Percentiles rank a stretch among this genome's conserved stretches.
Evolutionary conservation across 2,888 invertebrate species (phyloP).

Genomic region (Xanthorhoe spadicearia): DNA sequence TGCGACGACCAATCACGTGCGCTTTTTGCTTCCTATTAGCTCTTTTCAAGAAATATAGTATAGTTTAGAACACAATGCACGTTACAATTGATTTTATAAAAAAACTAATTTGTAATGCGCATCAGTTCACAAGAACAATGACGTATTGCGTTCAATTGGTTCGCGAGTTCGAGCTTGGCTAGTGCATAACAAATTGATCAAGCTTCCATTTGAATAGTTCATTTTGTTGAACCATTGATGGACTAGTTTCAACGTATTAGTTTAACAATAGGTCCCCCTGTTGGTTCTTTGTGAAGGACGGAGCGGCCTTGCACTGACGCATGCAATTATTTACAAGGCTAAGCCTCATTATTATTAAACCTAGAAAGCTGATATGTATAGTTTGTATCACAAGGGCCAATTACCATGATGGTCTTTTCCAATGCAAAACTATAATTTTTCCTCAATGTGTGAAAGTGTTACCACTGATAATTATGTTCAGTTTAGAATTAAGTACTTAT

Average conservation of each 20-base stretch:
- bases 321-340: background rate
- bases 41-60: conserved; percentile 5
- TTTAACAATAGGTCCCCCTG: background rate
- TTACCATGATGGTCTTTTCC: too few relatives aligned
- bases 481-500: too few relatives aligned
- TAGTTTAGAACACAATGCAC: conserved; percentile 12
- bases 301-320: background rate
- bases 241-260: background rate
- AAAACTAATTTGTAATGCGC: conserved; percentile 25
- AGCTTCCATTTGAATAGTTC: conserved; percentile 1
- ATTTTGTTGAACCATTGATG: background rate
- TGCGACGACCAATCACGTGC: too few relatives aligned
- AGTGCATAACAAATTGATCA: conserved; percentile 19
- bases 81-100: conserved; percentile 9
- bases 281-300: background rate
- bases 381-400: too few relatives aligned
- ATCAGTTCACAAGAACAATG: conserved; percentile 32
- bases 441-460: too few relatives aligned
- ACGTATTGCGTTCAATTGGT: conserved; percentile 31
- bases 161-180: conserved; percentile 19
- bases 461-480: too few relatives aligned
- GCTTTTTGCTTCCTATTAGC: too few relatives aligned
- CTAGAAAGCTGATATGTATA: too few relatives aligned
- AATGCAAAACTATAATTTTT: too few relatives aligned
- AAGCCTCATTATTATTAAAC: background rate